Conservation (phyloP, 2,113 vertebrate species). For the Thermophis baileyi region DNA sequence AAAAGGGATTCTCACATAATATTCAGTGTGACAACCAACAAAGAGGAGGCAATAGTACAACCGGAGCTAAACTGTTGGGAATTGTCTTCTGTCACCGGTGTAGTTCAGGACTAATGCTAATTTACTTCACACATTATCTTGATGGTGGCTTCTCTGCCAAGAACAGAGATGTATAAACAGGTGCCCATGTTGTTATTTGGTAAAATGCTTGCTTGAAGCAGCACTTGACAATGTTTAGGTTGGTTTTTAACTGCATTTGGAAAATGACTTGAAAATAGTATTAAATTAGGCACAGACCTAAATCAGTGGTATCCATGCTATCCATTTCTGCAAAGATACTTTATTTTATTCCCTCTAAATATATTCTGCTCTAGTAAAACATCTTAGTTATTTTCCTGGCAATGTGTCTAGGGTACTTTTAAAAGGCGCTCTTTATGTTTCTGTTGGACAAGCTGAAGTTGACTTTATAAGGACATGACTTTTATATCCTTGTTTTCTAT, state of each 20-base stretch:
- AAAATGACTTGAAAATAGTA: background rate
- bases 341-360: constrained; percentile 17
- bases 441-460: constrained; percentile 64
- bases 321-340: background rate
- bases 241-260: background rate
- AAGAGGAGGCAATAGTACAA: background rate
- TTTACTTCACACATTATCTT: background rate
- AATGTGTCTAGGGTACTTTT: constrained; percentile 48
- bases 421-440: constrained; percentile 50
- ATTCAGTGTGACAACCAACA: background rate
- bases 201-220: background rate
- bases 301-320: background rate
- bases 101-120: background rate
- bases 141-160: background rate
- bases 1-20: constrained; percentile 16
- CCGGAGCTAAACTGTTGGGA: background rate
- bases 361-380: constrained; percentile 32
- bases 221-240: background rate
- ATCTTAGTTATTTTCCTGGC: constrained; percentile 53
- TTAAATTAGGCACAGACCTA: background rate
- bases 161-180: background rate
- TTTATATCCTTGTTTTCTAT: constrained; percentile 51
- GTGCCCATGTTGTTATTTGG: background rate
- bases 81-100: background rate
- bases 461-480: constrained; percentile 69